Evolutionary conservation across 64 coral and sea anemone genomes (phyloP), one percentile per base, ranked within the genome.

Genomic region (Montipora sp.): DNA sequence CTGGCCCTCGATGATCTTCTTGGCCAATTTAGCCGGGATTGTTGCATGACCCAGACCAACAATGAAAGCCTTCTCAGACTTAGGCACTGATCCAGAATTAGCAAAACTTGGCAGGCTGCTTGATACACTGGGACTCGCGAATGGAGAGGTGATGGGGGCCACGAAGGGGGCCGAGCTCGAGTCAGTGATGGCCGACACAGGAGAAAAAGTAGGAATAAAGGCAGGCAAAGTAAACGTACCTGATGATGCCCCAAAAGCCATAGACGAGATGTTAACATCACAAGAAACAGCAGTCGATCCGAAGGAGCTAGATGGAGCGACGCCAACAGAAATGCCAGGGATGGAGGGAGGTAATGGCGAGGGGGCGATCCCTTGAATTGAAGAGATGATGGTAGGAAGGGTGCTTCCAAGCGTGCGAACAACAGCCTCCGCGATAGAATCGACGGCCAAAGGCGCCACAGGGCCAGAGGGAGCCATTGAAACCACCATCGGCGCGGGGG

Each of bases 41-140:
- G 85, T 69, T 5, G 85, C 63, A 74, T 74, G 85, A 2, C 85
- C 85, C 3, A 47, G 69, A 27, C 87, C 87, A 20, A 88, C 23
- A 11, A 88, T 24, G 22, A 88, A 88, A 1, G 49, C 87, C 46
- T 71, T 72, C 5, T 80, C 77, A 0, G 19, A n/a, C 18, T n/a
- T 80, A 14, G 20, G 77, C 19, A 21, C 4, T 8, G 50, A n/a
- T 18, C 16, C 8, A 4, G n/a, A 58, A 21, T 23, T 24, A 24
- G 0, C n/a, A 0, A 23, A 3, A 51, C 51, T 24, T 59, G 51
- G 78, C 48, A 59, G 19, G 22, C 51, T 45, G 58, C 55, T 44
- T 0, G 24, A 5, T 1, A 63, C 57, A 45, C 80, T 45, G 10
- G 57, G 1, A 3, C 15, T 3, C 6, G 13, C 27, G 3, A 15